Percentiles rank a stretch among this genome's conserved stretches.
Evolutionary conservation across 2,113 vertebrate genomes (phyloP).

Genomic region (Cololabis saira): DNA sequence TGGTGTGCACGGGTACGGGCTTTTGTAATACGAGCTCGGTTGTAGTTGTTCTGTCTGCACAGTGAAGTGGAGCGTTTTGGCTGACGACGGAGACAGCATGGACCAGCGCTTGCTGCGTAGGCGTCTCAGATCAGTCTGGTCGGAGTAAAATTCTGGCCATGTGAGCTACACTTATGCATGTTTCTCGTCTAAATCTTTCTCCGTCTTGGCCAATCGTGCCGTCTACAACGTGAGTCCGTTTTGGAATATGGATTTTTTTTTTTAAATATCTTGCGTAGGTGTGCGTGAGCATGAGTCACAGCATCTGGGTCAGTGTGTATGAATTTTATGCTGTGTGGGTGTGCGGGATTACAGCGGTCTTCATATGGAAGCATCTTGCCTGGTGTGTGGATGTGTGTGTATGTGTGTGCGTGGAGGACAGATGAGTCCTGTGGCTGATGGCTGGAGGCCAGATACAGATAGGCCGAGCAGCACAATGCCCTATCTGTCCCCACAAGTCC

Average conservation of each 20-base stretch:
- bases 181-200: conserved; percentile 2
- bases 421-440: conserved; percentile 45
- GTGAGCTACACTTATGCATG: background rate
- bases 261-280: conserved; percentile 31
- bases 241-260: conserved; percentile 21
- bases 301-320: conserved; percentile 56
- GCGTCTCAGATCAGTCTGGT: conserved; percentile 40
- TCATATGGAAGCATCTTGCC: conserved; percentile 20
- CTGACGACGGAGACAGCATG: conserved; percentile 6
- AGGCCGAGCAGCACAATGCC: conserved; percentile 57
- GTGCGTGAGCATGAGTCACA: conserved; percentile 12
- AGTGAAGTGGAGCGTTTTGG: conserved; percentile 11
- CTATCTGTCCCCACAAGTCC: conserved; percentile 69
- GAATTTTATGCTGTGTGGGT: conserved; percentile 57
- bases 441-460: conserved; percentile 59
- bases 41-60: conserved; percentile 26
- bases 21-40: conserved; percentile 21
- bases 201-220: background rate
- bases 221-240: conserved; percentile 8
- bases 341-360: conserved; percentile 28
- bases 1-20: background rate
- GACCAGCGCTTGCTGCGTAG: conserved; percentile 7
- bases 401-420: conserved; percentile 3
- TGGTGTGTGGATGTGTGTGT: conserved; percentile 29
- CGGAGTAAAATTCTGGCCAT: conserved; percentile 13